Base-by-base conservation (phyloP, 1,140 invertebrate genomes). In the Ctenoplectra terminalis region DNA sequence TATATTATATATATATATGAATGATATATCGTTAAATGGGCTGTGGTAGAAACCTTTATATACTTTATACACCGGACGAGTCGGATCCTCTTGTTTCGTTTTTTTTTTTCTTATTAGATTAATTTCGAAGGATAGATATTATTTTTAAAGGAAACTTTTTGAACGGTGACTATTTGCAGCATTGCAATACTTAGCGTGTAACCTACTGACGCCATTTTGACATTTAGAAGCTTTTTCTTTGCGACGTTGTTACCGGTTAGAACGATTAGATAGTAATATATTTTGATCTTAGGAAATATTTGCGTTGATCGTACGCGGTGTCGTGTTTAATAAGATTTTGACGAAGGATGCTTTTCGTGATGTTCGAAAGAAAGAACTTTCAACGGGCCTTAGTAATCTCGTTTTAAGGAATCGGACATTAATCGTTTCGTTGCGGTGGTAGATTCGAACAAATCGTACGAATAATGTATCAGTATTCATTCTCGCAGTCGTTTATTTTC, bases 41-140 rank as follows among this genome's bases (percentile, higher is more conserved):
- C 92, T 93, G 92, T 93, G 92, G 91, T 92, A 92, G 89, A 92
- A 88, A 92, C 79, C 87, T 91, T 92, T 89, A 84, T 90, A 90
- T 91, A 91, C 88, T 88, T 85, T 85, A 82, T 88, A 87, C 58
- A 79, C 82, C 75, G 60, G 72, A 87, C 77, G 71, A 83, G 75
- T 86, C 73, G 81, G 67, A 82, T 87, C 81, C 75, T 87, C 81
- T 79, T 78, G 78, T 81, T 84, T 72, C 78, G 80, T 67, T 86
- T 82, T 50, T 82, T 40, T 72, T n/a, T 43, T 20, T n/a, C 17
- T 46, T 67, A 9, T 17, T 37, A 8, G 9, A 8, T 40, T 29
- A 29, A 63, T 9, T 34, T 29, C 23, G 11, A 26, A 7, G 0
- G 9, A 64, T 26, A n/a, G 2, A 50, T 34, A 11, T 23, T 48